phyloP scores from a whole-genome alignment of 2,113 vertebrate genomes.

The Leiothrix lutea region DNA sequence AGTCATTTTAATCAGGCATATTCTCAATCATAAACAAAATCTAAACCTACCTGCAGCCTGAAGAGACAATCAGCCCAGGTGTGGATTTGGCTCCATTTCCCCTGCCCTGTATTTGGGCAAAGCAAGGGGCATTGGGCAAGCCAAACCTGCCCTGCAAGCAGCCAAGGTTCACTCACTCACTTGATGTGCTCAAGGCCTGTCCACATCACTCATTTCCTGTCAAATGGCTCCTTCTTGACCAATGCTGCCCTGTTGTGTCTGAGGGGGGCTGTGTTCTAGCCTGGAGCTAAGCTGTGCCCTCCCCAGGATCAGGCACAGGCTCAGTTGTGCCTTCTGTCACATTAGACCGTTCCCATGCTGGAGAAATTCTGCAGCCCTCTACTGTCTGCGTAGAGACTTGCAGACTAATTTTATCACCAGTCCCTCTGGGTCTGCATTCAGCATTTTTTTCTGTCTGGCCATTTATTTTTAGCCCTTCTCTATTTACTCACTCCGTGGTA shows the following conservation, averaged over 20 bases:
- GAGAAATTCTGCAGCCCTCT: slow-evolving; percentile 3
- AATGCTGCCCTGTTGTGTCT: not conserved
- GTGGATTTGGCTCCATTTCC: not conserved
- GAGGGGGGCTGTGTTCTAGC: not conserved
- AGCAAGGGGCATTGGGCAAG: not conserved
- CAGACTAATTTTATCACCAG: not conserved
- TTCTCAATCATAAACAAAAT: not conserved
- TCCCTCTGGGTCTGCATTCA: not conserved
- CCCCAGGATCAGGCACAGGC: not conserved
- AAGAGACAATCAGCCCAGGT: not conserved
- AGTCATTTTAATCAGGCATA: not conserved
- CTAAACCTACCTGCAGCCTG: not conserved
- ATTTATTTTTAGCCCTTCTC: not conserved
- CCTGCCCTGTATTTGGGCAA: not conserved
- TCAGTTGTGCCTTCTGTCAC: not conserved
- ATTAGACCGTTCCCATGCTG: not conserved
- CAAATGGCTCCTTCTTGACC: not conserved
- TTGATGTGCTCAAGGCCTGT: not conserved
- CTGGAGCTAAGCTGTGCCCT: not conserved
- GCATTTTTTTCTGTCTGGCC: not conserved
- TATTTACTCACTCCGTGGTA: not conserved
- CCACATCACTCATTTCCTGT: not conserved
- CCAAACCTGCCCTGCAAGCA: not conserved
- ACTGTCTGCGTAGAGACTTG: not conserved
- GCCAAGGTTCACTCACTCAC: not conserved